phyloP scores from a whole-genome alignment of 2,797 vertebrate species.

The Valencia hispanica region DNA sequence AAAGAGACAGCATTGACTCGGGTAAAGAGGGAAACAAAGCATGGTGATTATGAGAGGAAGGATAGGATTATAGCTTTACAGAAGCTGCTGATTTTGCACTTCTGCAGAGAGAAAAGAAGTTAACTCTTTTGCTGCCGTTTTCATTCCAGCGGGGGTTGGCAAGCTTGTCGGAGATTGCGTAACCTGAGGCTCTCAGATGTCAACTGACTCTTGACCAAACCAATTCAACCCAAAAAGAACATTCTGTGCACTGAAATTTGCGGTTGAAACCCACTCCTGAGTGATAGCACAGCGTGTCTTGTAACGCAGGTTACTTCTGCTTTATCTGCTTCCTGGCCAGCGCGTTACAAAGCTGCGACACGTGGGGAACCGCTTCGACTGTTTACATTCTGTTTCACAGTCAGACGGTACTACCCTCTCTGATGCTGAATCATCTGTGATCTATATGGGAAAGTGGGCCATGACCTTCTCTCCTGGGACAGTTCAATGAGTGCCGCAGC shows the following conservation, averaged over 20 bases:
- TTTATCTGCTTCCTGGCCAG: background rate
- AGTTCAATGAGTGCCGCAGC: constrained; percentile 26
- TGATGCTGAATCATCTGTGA: constrained; percentile 1
- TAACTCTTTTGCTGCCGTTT: constrained; percentile 13
- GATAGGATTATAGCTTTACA: background rate
- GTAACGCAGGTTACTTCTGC: background rate
- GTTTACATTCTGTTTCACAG: constrained; percentile 19
- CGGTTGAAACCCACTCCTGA: background rate
- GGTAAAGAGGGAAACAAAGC: background rate
- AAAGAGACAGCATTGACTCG: background rate
- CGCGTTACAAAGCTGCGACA: constrained; percentile 4
- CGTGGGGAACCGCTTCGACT: constrained; percentile 34
- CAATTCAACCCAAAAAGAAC: constrained; percentile 14
- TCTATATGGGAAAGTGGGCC: constrained; percentile 43
- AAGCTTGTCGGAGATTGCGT: constrained; percentile 30
- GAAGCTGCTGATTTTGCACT: constrained; percentile 14
- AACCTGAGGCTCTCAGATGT: constrained; percentile 29
- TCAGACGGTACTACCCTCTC: constrained; percentile 6
- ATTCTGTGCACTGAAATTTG: background rate
- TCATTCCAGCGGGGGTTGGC: constrained; percentile 19
- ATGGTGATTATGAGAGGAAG: background rate
- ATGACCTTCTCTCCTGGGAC: constrained; percentile 26
- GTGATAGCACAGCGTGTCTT: too few relatives aligned
- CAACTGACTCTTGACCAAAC: constrained; percentile 10
- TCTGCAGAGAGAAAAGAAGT: constrained; percentile 20